Conservation (phyloP, 1,140 invertebrate genomes). For the Drosophila suzukii region DNA sequence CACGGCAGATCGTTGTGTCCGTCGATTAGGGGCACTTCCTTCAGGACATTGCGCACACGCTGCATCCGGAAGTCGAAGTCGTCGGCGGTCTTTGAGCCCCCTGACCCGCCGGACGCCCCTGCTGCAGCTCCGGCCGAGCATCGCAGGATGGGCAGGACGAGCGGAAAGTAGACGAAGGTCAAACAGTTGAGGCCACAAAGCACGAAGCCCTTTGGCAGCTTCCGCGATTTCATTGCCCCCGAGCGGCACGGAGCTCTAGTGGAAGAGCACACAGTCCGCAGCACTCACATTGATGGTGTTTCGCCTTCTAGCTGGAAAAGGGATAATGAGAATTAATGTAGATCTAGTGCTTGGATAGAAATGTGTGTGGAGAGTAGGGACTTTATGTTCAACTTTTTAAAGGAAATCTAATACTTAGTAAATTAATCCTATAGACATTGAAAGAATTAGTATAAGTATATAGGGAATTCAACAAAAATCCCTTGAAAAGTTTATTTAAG, state of each 20-base stretch:
- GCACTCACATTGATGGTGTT: slow-evolving; percentile 80
- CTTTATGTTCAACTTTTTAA: too few species aligned
- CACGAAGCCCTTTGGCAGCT: slow-evolving; percentile 81
- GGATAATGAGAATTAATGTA: not conserved
- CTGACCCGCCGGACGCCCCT: slow-evolving; percentile 4
- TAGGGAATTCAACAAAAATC: too few species aligned
- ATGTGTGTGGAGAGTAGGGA: not conserved
- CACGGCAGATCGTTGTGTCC: slow-evolving; percentile 94
- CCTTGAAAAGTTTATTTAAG: too few species aligned
- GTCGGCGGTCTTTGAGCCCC: slow-evolving; percentile 31
- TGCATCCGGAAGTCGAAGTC: slow-evolving; percentile 85
- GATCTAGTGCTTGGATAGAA: not conserved
- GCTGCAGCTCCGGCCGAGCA: slow-evolving; percentile 59
- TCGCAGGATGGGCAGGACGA: slow-evolving; percentile 75
- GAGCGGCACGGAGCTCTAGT: slow-evolving; percentile 58
- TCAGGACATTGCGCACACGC: slow-evolving; percentile 85
- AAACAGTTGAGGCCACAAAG: slow-evolving; percentile 83
- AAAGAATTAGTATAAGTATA: too few species aligned
- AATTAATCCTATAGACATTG: too few species aligned
- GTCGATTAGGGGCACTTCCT: slow-evolving; percentile 87
- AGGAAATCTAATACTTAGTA: too few species aligned
- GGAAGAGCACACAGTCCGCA: slow-evolving; percentile 63
- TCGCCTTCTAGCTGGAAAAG: slow-evolving; percentile 44
- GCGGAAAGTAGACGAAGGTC: slow-evolving; percentile 78
- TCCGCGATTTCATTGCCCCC: slow-evolving; percentile 84